A percentile compares a stretch with the other conserved stretches of the same genome.
phyloP scores from a whole-genome alignment of 2,113 vertebrate genomes.

The Balaeniceps rex region DNA sequence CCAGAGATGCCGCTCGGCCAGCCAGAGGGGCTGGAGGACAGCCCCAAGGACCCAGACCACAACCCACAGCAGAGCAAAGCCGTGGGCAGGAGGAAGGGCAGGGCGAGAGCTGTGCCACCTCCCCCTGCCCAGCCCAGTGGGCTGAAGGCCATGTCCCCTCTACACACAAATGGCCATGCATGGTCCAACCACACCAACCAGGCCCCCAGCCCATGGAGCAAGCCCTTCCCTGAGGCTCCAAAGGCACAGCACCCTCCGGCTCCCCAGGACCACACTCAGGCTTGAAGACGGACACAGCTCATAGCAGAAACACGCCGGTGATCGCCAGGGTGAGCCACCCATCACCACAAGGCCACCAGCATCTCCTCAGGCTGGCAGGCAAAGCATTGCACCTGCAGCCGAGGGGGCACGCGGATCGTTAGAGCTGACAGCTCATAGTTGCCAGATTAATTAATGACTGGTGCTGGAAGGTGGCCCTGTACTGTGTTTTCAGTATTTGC shows the following conservation, averaged over 20 bases:
- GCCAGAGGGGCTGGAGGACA: background rate
- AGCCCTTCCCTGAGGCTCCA: background rate
- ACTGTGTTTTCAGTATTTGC: background rate
- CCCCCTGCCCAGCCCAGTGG: background rate
- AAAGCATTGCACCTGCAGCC: background rate
- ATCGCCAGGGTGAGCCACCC: background rate
- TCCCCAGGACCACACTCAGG: fast-evolving
- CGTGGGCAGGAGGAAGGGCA: background rate
- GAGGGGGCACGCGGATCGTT: fast-evolving
- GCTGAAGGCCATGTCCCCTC: background rate
- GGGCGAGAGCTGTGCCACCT: fast-evolving
- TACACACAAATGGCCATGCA: background rate
- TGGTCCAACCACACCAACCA: background rate
- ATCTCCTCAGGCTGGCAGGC: background rate
- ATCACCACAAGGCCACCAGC: background rate
- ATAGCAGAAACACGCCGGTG: background rate
- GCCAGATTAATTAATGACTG: background rate
- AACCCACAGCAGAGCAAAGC: background rate
- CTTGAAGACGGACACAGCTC: background rate
- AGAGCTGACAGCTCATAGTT: background rate
- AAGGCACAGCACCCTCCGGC: background rate
- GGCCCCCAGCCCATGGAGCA: background rate
- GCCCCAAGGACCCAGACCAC: background rate
- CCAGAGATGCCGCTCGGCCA: background rate
- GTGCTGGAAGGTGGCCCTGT: background rate